Percentiles rank a stretch among this genome's conserved stretches.
These are phyloP conservation scores for Penaeus vannamei DNA, from an alignment of 1,140 invertebrate species.

Conservation along the genomic window DNA sequence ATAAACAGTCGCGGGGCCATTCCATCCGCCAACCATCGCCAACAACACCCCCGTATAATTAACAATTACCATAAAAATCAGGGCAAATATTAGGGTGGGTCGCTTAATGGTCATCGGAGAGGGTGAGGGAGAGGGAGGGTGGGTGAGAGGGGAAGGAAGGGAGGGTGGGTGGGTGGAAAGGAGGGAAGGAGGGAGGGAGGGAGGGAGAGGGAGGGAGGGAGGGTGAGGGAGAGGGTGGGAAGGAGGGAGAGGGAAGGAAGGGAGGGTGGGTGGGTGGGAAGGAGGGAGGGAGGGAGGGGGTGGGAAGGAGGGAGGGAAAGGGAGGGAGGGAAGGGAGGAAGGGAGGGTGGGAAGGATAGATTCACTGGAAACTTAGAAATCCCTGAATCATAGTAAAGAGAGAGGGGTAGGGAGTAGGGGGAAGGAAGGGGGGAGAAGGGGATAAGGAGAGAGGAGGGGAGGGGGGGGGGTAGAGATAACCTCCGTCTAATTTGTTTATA, in stretches of 20 bases:
- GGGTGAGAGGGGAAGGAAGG: not conserved
- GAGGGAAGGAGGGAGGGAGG: not conserved
- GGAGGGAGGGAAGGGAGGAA: too few species aligned
- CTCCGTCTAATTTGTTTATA: not conserved
- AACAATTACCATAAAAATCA: conserved; percentile 62
- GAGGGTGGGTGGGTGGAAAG: not conserved
- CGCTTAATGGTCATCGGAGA: conserved; percentile 17
- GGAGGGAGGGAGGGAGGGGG: not conserved
- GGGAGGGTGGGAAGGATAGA: not conserved
- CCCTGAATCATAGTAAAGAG: too few species aligned
- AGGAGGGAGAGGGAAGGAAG: not conserved
- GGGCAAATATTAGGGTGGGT: conserved; percentile 54
- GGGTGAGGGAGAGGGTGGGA: not conserved
- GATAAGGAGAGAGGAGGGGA: not conserved
- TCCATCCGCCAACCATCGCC: not conserved
- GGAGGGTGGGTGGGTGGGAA: too few species aligned
- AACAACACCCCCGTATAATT: conserved; percentile 53
- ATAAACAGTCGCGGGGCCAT: conserved; percentile 29
- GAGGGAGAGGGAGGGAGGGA: not conserved
- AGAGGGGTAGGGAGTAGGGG: not conserved
- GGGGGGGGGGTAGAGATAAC: too few species aligned
- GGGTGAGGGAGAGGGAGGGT: not conserved
- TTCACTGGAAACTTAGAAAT: too few species aligned
- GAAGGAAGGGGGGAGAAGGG: not conserved
- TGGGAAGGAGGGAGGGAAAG: not conserved